Evolutionary conservation across 2,888 invertebrate genomes (phyloP).

Genomic region (Lasioglossum oenotherae): DNA sequence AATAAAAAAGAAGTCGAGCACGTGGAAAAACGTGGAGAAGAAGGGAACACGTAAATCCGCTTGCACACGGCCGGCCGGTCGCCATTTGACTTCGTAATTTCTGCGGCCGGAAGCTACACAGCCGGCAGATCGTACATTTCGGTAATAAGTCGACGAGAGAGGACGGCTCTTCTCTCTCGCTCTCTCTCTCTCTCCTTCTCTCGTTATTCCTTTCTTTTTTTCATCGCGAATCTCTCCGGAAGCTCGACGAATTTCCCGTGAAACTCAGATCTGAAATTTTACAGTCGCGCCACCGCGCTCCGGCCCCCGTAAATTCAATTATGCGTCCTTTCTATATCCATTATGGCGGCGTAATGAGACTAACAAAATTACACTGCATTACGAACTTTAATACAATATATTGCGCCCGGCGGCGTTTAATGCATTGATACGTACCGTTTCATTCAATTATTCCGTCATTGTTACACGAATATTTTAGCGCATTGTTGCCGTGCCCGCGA

Average conservation of each 20-base stretch:
- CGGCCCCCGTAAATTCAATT: conserved; percentile 47
- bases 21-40: not conserved
- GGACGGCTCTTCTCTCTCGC: not conserved
- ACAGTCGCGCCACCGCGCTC: conserved; percentile 16
- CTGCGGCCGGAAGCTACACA: conserved; percentile 34
- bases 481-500: not conserved
- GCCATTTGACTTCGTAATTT: conserved; percentile 51
- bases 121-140: conserved; percentile 39
- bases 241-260: conserved; percentile 23
- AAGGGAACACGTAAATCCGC: conserved; percentile 6
- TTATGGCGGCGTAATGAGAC: conserved; percentile 54
- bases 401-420: conserved; percentile 26
- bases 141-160: conserved; percentile 47
- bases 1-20: not conserved
- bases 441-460: conserved; percentile 34
- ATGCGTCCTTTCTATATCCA: conserved; percentile 56
- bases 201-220: not conserved
- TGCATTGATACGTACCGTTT: conserved; percentile 33
- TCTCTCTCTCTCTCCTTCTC: not conserved
- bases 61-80: not conserved
- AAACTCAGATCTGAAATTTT: conserved; percentile 52
- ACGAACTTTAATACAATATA: conserved; percentile 53
- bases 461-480: conserved; percentile 14
- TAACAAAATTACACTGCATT: conserved; percentile 53
- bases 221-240: conserved; percentile 3